Percentiles rank a stretch among this genome's conserved stretches.
These are phyloP conservation scores for Dysidea cf. avara DNA, from an alignment of 37 sponge, comb jelly and placozoan species.

Conservation along the genomic window DNA sequence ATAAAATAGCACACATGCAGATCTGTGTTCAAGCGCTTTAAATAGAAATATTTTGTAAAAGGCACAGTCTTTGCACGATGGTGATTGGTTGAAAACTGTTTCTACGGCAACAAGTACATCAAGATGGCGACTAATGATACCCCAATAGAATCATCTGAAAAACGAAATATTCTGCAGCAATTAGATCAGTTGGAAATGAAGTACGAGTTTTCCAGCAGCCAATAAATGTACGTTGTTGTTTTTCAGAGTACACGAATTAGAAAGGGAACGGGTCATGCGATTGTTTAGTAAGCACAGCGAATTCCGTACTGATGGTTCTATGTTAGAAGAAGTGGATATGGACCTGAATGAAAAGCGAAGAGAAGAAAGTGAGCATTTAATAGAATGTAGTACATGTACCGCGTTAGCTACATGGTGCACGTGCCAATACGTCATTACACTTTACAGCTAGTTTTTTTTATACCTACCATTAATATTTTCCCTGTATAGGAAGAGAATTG, in stretches of 20 bases:
- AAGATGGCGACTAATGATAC: too few relatives aligned
- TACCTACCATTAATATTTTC: too few relatives aligned
- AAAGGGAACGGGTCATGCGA: conserved; percentile 46
- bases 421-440: too few relatives aligned
- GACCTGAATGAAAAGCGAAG: conserved; percentile 48
- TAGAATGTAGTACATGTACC: background rate
- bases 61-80: too few relatives aligned
- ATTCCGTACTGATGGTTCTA: conserved; percentile 12
- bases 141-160: background rate
- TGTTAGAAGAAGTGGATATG: conserved; percentile 62
- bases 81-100: too few relatives aligned
- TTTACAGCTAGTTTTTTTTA: too few relatives aligned
- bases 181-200: conserved; percentile 11
- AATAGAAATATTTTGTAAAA: too few relatives aligned
- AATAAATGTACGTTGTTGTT: background rate
- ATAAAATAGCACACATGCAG: too few relatives aligned
- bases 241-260: conserved; percentile 42
- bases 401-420: background rate
- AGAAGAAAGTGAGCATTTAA: conserved; percentile 48
- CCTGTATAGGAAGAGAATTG: conserved; percentile 15
- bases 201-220: background rate
- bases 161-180: conserved; percentile 7
- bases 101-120: too few relatives aligned
- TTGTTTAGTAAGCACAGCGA: conserved; percentile 52
- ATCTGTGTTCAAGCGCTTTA: too few relatives aligned